These are phyloP conservation scores for Blastomussa wellsi DNA, from an alignment of 92 coral and sea anemone genomes.

Conservation along the genomic window DNA sequence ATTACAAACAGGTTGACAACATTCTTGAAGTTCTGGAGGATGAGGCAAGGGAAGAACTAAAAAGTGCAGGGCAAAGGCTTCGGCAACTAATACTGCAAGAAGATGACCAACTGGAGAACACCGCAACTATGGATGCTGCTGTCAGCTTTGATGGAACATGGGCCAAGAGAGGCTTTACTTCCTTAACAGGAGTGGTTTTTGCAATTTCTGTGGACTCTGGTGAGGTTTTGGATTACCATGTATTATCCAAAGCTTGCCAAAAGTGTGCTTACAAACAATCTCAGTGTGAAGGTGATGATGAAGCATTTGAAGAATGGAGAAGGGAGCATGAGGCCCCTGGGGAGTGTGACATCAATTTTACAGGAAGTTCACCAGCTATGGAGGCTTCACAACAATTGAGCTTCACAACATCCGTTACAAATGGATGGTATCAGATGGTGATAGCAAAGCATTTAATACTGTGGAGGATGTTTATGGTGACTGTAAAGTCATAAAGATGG, in stretches of 20 bases:
- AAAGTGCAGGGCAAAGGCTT: constrained; percentile 30
- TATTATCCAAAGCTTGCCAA: constrained; percentile 30
- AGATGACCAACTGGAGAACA: neutral
- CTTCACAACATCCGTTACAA: constrained; percentile 49
- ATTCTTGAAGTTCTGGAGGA: constrained; percentile 29
- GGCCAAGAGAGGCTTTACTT: constrained; percentile 29
- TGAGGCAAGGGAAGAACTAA: constrained; percentile 47
- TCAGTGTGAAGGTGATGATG: constrained; percentile 36
- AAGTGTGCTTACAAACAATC: constrained; percentile 33
- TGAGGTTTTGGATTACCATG: constrained; percentile 6
- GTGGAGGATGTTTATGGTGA: constrained; percentile 43
- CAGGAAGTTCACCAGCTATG: constrained; percentile 66
- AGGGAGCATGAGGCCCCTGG: constrained; percentile 41
- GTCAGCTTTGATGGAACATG: constrained; percentile 25
- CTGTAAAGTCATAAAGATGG: constrained; percentile 45
- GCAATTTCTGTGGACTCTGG: constrained; percentile 22
- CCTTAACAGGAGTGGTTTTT: constrained; percentile 29
- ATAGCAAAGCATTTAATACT: constrained; percentile 59
- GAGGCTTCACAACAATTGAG: constrained; percentile 52
- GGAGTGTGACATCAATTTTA: constrained; percentile 39
- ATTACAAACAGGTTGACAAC: constrained; percentile 32
- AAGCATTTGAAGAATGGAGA: constrained; percentile 42
- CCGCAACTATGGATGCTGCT: constrained; percentile 3
- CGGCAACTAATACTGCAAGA: constrained; percentile 12
- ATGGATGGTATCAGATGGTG: constrained; percentile 62